Base-by-base conservation (phyloP, 2,888 invertebrate species). In the Aspidapion aeneum region DNA sequence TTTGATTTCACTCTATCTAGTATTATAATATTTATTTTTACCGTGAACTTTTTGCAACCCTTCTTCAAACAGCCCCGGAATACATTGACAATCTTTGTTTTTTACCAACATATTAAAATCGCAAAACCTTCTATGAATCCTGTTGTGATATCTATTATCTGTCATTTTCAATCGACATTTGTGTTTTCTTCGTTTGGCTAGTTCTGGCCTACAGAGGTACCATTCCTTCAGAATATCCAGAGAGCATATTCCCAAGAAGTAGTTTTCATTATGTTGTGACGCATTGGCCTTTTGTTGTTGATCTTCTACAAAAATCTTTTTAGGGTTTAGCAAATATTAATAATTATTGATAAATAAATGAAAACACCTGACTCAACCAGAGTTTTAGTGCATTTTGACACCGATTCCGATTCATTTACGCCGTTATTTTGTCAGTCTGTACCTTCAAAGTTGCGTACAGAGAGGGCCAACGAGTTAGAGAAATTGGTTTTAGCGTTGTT, bases 121-220 rank as follows among this genome's bases (percentile, higher is more conserved):
- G 66, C 82, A 82, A 55, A 82, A 74, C 68, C 81, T 74, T 56
- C 82, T 73, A 67, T 82, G 82, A 1, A 82, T 79, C 59, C 81
- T 69, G 19, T 63, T 63, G 17, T 68, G 65, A 51, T 68, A 71
- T 20, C 66, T 20, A n/a, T 63, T 65, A 72, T 74, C 35, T 70
- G 74, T 60, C 70, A 71, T 55, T 70, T 75, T 63, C 73, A 77
- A 66, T 74, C 75, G 60, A 71, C 73, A 81, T 78, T 66, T 71
- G 67, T 66, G 79, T 78, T 65, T 80, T 77, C 55, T 73, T 66
- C 52, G 74, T 69, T 48, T 77, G 16, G 72, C 68, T 57, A 82
- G 69, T 51, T 74, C 71, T 0, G 74, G 62, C 0, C 80, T 74
- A 70, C 82, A 82, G 9, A 82, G 73, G 21, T 73, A 72, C 82